phyloP scores from a whole-genome alignment of 2,113 vertebrate species.

The Amphiprion percula region DNA sequence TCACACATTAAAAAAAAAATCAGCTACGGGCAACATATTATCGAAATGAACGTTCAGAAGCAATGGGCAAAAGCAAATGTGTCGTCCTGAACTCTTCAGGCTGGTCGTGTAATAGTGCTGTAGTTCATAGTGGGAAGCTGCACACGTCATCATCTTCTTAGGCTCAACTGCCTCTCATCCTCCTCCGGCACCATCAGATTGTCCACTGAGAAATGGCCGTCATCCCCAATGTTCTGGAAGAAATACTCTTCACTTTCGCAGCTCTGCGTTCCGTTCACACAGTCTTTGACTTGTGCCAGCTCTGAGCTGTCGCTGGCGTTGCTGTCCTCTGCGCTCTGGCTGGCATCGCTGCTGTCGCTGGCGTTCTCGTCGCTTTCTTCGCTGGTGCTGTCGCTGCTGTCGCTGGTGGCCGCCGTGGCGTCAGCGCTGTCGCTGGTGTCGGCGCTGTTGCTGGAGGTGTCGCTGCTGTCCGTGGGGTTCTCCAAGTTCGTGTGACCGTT shows the following conservation, averaged over 20 bases:
- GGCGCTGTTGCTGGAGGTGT: slow-evolving; percentile 49
- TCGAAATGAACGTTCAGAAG: slow-evolving; percentile 52
- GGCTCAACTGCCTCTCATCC: slow-evolving; percentile 65
- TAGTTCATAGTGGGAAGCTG: slow-evolving; percentile 42
- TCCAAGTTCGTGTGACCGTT: slow-evolving; percentile 8
- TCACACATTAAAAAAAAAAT: slow-evolving; percentile 19
- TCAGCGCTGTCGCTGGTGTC: slow-evolving; percentile 8
- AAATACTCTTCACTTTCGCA: slow-evolving; percentile 80
- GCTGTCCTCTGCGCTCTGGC: slow-evolving; percentile 63
- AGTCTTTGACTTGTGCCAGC: slow-evolving; percentile 50
- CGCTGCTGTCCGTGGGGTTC: slow-evolving; percentile 40
- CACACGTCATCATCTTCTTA: slow-evolving; percentile 69
- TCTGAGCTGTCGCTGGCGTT: slow-evolving; percentile 63
- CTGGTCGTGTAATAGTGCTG: slow-evolving; percentile 18
- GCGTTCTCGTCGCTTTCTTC: slow-evolving; percentile 51
- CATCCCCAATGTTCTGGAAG: slow-evolving; percentile 77
- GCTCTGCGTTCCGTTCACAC: slow-evolving; percentile 68
- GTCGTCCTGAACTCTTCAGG: slow-evolving; percentile 31
- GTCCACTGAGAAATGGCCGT: slow-evolving; percentile 66
- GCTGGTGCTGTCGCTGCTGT: slow-evolving; percentile 25
- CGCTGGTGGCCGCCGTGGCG: slow-evolving; percentile 13
- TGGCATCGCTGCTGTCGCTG: slow-evolving; percentile 57
- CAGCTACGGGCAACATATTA: slow-evolving; percentile 27
- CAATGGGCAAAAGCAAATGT: slow-evolving; percentile 18
- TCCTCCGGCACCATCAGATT: slow-evolving; percentile 73